These are phyloP conservation scores for Pipistrellus nathusii DNA, from an alignment of 2,797 vertebrate species.

Conservation along the genomic window DNA sequence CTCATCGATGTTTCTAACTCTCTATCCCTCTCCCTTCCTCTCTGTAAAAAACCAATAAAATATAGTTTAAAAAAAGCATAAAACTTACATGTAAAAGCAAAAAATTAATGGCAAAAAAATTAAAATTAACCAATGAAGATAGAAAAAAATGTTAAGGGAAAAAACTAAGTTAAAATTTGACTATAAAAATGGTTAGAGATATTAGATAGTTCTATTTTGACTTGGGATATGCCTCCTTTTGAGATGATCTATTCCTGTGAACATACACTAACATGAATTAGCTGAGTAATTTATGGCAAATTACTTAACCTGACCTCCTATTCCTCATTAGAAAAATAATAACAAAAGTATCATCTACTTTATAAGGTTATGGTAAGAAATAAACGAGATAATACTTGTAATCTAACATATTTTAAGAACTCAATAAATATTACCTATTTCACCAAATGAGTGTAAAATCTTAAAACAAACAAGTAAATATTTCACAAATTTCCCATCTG, in stretches of 20 bases:
- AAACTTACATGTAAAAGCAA: not conserved
- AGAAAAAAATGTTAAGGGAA: not conserved
- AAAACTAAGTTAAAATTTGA: not conserved
- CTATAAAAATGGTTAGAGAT: not conserved
- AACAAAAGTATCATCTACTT: not conserved
- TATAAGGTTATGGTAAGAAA: not conserved
- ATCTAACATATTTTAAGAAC: constrained; percentile 25
- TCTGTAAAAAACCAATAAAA: too few relatives aligned
- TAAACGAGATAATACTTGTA: not conserved
- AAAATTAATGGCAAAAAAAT: constrained; percentile 18
- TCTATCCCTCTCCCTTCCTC: too few relatives aligned
- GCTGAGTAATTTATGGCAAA: constrained; percentile 36
- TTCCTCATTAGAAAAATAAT: constrained; percentile 22
- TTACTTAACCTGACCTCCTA: not conserved
- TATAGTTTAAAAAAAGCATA: not conserved
- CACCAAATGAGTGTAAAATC: constrained; percentile 12
- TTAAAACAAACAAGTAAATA: constrained; percentile 41
- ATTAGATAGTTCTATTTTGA: not conserved
- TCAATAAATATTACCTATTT: not conserved
- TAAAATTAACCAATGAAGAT: not conserved
- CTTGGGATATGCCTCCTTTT: not conserved
- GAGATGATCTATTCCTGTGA: not conserved
- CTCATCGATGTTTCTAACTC: too few relatives aligned
- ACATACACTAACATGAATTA: not conserved
- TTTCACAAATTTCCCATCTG: constrained; percentile 39